Evolutionary conservation across 2,113 vertebrate genomes (phyloP), one percentile per base, ranked within the genome.

Genomic region (Crotalus horridus): DNA sequence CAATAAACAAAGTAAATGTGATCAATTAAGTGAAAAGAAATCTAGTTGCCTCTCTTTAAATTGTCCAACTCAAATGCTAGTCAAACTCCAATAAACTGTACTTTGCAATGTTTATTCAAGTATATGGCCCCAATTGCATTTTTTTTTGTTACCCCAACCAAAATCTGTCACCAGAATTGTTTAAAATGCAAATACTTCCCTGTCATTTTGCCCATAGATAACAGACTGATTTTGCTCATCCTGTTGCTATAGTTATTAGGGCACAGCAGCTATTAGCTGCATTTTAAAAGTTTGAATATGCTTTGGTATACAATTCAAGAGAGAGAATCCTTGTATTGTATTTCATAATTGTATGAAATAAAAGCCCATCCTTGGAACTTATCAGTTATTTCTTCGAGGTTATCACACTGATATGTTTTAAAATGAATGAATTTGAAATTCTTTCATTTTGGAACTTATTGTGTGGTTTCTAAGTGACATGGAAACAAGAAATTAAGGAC

Each of bases 191-290:
- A 89, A 85, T 61, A 86, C 15, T 86, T 12, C 43, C 10, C 26
- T 61, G 43, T 5, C 3, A 1, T 23, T 87, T 85, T 89, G 74
- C 11, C 55, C 29, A 85, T 29, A 89, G 55, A 90, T 93, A 89
- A 59, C 53, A 46, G 21, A 53, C 39, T 33, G 43, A 59, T 12
- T 43, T 85, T 61, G 59, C 64, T 85, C 26, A 61, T 26, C 11
- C 54, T 9, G 74, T 85, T 93, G 69, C 69, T n/a, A 51, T 48
- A 90, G 91, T 48, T 53, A 93, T 91, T 92, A 95, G 95, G 96
- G 94, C 91, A 94, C 69, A 94, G 53, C 29, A 96, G 94, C 94
- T 94, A 95, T 96, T 94, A 95, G 95, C 56, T 95, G 94, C 64
- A 94, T 95, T 95, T 96, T 94, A 94, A 90, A 96, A 85, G n/a